Evolutionary conservation across 2,797 vertebrate species (phyloP), one percentile per base, ranked within the genome.

Genomic region (Anabas testudineus): DNA sequence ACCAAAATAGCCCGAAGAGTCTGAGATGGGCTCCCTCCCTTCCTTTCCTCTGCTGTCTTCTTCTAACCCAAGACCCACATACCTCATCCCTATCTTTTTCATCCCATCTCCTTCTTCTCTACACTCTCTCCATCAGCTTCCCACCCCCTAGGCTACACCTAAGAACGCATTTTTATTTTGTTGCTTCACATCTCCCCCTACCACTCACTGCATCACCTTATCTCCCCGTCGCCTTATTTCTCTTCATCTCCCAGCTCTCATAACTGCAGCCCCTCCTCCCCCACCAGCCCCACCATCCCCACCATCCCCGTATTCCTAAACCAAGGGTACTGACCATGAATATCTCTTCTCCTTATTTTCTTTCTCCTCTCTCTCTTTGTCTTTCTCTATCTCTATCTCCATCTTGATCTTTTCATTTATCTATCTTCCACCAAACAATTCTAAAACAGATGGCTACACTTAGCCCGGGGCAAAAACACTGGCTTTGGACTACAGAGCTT

Each of bases 381-480:
- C 62, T 56, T 65, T 48, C 55, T 66, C 74, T 84, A 87, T 48
- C 55, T 66, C 74, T 84, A 87, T 91, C 87, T 88, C 69, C 78
- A 80, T 89, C 83, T 87, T 68, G 32, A 90, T 90, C 88, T 90
- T 78, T 71, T 26, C 61, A 89, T 89, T 82, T 87, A 90, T 91
- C 87, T 89, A 66, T 88, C 84, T 81, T 85, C 78, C 77, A 77
- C 80, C 77, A 43, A 89, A 87, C 90, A 90, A 88, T 87, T 80
- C 82, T 62, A 85, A 91, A 93, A 90, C 92, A 92, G 91, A 93
- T 92, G 92, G 91, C 85, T 90, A 90, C 90, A 91, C 54, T 81
- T 76, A 82, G 88, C 92, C 90, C 22, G 26, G 67, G 84, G 92
- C 91, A 80, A 84, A 88, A 91, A 91, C 90, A 90, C 83, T 88